phyloP scores from a whole-genome alignment of 2,113 vertebrate species.

The Puma concolor region DNA sequence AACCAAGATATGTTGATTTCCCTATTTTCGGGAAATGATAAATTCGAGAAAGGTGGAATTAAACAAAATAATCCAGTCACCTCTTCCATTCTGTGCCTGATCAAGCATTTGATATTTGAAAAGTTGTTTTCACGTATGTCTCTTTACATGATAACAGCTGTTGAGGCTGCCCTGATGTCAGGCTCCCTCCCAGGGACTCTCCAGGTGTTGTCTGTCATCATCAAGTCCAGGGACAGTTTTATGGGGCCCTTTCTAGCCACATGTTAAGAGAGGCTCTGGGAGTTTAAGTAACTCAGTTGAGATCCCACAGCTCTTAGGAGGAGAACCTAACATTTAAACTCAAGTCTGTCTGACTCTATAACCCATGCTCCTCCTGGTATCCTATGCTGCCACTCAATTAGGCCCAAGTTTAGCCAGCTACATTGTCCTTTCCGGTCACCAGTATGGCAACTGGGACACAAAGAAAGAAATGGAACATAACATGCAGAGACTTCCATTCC shows the following conservation, averaged over 20 bases:
- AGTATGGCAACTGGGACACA: neutral
- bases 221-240: neutral
- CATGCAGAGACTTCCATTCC: neutral
- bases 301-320: neutral
- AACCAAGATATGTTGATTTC: neutral
- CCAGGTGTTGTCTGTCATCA: neutral
- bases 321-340: neutral
- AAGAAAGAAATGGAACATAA: slow-evolving; percentile 3
- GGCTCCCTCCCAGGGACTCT: neutral
- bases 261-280: neutral
- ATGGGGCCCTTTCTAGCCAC: neutral
- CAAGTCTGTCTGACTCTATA: neutral
- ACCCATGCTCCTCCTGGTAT: neutral
- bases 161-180: neutral
- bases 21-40: neutral
- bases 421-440: neutral
- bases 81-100: neutral
- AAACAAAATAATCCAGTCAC: neutral
- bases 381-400: neutral
- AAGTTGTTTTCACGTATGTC: neutral
- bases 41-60: slow-evolving; percentile 8
- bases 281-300: neutral
- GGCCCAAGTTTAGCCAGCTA: neutral
- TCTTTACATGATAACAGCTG: neutral
- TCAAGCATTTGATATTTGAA: neutral